Base-by-base conservation (phyloP, 2,797 vertebrate species). In the Propithecus deckenii region DNA sequence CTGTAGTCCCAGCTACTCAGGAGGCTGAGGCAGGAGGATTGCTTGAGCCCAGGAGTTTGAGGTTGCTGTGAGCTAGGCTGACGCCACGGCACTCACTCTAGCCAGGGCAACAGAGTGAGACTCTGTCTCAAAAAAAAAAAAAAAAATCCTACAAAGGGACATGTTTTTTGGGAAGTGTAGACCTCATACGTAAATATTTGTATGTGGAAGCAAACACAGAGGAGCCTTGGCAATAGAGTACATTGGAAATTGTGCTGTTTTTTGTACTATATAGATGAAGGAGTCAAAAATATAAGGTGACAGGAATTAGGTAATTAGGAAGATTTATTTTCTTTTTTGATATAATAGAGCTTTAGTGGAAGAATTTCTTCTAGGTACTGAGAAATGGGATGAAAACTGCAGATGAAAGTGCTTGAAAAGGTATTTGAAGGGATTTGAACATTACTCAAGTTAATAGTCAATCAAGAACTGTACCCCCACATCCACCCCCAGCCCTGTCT, bases 381-480 rank as follows among this genome's bases (percentile, higher is more conserved):
- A 91, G 65, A 88, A 71, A 48, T 32, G 57, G 57, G 25, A 81
- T 35, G 57, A 15, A 12, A 89, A 22, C 65, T 18, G 18, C 9
- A 65, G 3, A 13, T 76, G 25, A 61, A 78, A 85, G 15, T 14
- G 32, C 50, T 78, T 57, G 13, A 71, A 74, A 87, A 80, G 32
- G 1, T 15, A 89, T 78, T 43, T 92, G 32, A 81, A 85, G 69
- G 38, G 25, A 89, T 83, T 57, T 89, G 11, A 79, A 22, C 13
- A n/a, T 65, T 71, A 87, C 5, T 32, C 22, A 80, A 50, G 13
- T 15, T 74, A 74, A 46, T 4, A 38, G 11, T 11, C 50, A 81
- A 22, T 46, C 50, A 75, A 88, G 20, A 41, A 46, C 23, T 28
- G 46, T 65, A 17, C 3, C 17, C 8, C n/a, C 4, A n/a, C 2